Evolutionary conservation across 2,797 vertebrate genomes (phyloP).

Genomic region (Melanotaenia nigrans): DNA sequence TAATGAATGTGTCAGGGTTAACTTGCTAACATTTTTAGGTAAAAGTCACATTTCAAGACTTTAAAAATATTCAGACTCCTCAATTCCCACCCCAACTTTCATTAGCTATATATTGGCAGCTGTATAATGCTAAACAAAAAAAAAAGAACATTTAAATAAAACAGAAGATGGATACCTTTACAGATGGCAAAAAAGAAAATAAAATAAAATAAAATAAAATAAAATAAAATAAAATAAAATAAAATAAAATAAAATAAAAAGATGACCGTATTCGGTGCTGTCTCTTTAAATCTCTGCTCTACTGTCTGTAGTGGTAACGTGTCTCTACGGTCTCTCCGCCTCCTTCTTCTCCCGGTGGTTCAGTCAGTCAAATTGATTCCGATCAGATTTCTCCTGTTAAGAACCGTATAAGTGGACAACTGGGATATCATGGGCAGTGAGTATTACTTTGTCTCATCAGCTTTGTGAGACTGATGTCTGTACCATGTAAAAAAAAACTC

Average conservation of each 20-base stretch:
- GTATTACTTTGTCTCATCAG: conserved; percentile 38
- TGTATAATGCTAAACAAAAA: neutral
- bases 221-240: neutral
- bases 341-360: conserved; percentile 36
- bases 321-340: conserved; percentile 57
- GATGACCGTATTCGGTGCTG: neutral
- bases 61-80: neutral
- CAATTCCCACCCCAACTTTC: neutral
- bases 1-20: neutral
- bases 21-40: neutral
- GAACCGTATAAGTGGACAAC: conserved; percentile 18
- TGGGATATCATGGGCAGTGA: conserved; percentile 77
- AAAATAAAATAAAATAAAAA: neutral
- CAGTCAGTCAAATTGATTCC: conserved; percentile 25
- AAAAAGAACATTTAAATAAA: neutral
- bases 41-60: neutral
- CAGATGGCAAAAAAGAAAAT: neutral
- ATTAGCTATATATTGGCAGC: neutral
- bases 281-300: conserved; percentile 36
- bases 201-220: too few relatives aligned
- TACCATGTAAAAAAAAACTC: accelerated
- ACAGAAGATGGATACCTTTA: neutral
- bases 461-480: accelerated
- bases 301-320: conserved; percentile 72
- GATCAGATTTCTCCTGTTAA: conserved; percentile 17